Base-by-base conservation (phyloP, 2,113 vertebrate species). In the Spermophilus dauricus region DNA sequence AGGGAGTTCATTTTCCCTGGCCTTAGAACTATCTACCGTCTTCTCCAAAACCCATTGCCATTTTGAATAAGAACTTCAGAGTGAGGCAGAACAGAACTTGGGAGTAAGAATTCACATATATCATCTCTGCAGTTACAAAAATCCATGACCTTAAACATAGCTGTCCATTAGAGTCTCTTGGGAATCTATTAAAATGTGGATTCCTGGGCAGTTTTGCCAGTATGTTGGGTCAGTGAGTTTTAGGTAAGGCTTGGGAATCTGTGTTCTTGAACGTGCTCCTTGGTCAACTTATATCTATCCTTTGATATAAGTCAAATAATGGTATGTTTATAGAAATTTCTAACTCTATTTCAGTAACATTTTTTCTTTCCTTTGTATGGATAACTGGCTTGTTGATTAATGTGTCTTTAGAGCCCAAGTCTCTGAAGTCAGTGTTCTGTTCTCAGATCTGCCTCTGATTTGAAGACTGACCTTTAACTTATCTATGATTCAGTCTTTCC, bases 401-500 rank as follows among this genome's bases (percentile, higher is more conserved):
- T 95, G 72, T 45, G 63, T 69, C 42, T 94, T 93, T 26, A 48
- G 83, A 91, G 61, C 42, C 63, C 45, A 72, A 77, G 61, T 78
- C 56, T 95, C 37, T 39, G 28, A 93, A 89, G 72, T 89, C 76
- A 75, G 22, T 89, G 78, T 90, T 95, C 61, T 81, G 14, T 95
- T 95, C 76, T 93, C 80, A 92, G 48, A 86, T 87, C 85, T 90
- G 91, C 48, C 28, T 95, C 67, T 92, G 72, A 96, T 96, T 96
- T 97, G 95, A 95, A 96, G 61, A 84, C 76, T 97, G 93, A 96
- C 80, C 96, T 97, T 97, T 97, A 94, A 67, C 58, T 89, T 98
- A 53, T 42, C 24, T 34, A 1, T 48, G 69, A 67, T 93, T 97
- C 42, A 96, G 24, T 96, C 48, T 95, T 94, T 78, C 34, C 4